phyloP scores from a whole-genome alignment of 2,888 invertebrate species.

The Mystacides longicornis region DNA sequence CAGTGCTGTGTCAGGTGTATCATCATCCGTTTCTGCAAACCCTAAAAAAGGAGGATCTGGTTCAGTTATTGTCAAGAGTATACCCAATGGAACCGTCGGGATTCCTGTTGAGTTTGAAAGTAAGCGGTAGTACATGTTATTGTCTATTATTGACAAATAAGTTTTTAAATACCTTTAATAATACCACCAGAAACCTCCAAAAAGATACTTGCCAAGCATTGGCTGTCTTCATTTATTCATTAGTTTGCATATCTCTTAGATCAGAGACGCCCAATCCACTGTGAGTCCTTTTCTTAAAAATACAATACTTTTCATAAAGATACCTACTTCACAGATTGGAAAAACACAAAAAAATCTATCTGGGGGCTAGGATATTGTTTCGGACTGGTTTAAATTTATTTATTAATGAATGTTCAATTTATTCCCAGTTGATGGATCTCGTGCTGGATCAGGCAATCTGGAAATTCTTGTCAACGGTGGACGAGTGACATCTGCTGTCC shows the following conservation, averaged over 20 bases:
- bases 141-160: too few species aligned
- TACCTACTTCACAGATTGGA: too few species aligned
- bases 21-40: conserved; percentile 27
- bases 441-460: conserved; percentile 93
- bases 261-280: not conserved
- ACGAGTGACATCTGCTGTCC: conserved; percentile 88
- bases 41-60: conserved; percentile 71
- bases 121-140: too few species aligned
- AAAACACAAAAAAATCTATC: too few species aligned
- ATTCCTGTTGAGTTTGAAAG: conserved; percentile 95
- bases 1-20: not conserved
- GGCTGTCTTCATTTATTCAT: not conserved
- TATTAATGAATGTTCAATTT: too few species aligned
- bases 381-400: too few species aligned
- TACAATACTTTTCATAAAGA: too few species aligned
- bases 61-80: conserved; percentile 78
- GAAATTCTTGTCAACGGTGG: conserved; percentile 94
- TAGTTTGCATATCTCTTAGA: not conserved
- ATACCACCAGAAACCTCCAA: not conserved
- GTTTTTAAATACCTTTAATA: not conserved
- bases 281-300: too few species aligned
- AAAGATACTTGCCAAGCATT: too few species aligned
- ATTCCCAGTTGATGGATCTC: conserved; percentile 79
- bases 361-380: too few species aligned
- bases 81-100: conserved; percentile 81